Evolutionary conservation across 2,797 vertebrate genomes (phyloP).

Genomic region (Gambusia yucatana): DNA sequence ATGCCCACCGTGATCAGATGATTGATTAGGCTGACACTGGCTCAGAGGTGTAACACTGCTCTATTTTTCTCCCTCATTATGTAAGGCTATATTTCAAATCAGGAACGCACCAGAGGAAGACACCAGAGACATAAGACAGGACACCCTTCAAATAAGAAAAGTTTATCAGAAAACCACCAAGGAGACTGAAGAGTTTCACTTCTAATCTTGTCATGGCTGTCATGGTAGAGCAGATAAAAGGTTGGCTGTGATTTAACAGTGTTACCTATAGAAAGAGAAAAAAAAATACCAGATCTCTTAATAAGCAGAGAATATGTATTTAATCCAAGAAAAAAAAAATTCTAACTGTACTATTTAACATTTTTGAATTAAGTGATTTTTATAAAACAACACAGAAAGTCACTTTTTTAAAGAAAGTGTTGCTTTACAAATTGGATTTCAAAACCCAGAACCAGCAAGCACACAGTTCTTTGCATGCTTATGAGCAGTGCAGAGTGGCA

Average conservation of each 20-base stretch:
- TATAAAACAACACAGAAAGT: slow-evolving; percentile 30
- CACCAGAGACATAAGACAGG: slow-evolving; percentile 80
- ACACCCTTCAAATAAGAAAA: slow-evolving; percentile 80
- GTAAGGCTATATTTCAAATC: slow-evolving; percentile 87
- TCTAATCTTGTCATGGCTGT: slow-evolving; percentile 69
- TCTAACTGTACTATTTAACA: neutral
- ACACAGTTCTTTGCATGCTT: slow-evolving; percentile 52
- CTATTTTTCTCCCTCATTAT: slow-evolving; percentile 84
- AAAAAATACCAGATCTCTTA: neutral
- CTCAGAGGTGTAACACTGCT: slow-evolving; percentile 80
- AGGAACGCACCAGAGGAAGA: slow-evolving; percentile 82
- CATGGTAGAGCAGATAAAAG: slow-evolving; percentile 41
- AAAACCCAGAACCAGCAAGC: slow-evolving; percentile 63
- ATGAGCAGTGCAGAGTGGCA: slow-evolving; percentile 61
- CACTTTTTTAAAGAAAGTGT: slow-evolving; percentile 36
- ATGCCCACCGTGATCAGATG: slow-evolving; percentile 86
- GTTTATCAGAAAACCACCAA: slow-evolving; percentile 77
- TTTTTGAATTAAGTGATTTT: neutral
- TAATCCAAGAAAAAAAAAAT: neutral
- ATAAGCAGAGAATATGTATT: neutral
- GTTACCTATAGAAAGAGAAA: slow-evolving; percentile 22
- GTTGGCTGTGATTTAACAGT: slow-evolving; percentile 34
- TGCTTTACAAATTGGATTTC: slow-evolving; percentile 78
- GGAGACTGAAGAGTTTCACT: slow-evolving; percentile 70
- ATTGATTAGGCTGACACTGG: slow-evolving; percentile 89